phyloP scores from a whole-genome alignment of 2,888 invertebrate genomes.

The Cataglyphis livida region DNA sequence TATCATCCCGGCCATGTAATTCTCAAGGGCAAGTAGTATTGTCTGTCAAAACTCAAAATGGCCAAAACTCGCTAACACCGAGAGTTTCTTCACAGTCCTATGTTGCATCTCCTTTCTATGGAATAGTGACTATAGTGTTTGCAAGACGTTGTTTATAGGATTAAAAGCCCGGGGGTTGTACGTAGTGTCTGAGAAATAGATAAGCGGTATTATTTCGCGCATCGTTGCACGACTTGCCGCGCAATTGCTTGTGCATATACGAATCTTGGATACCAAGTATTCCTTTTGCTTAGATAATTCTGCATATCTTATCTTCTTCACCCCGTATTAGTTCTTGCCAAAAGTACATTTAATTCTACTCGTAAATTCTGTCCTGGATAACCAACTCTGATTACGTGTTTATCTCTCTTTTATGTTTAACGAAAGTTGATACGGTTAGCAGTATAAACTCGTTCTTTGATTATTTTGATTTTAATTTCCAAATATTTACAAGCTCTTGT shows the following conservation, averaged over 20 bases:
- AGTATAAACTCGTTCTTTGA: slow-evolving; percentile 3
- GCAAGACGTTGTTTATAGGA: slow-evolving; percentile 20
- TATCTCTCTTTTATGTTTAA: slow-evolving; percentile 15
- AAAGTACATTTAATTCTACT: slow-evolving; percentile 23
- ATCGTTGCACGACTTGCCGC: slow-evolving; percentile 32
- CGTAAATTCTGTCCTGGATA: slow-evolving; percentile 12
- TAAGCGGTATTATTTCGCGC: slow-evolving; percentile 43
- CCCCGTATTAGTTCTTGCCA: background rate
- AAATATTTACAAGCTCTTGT: background rate
- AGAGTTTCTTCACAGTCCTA: background rate
- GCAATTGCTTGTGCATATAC: slow-evolving; percentile 27
- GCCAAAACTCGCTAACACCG: background rate
- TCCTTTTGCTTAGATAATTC: slow-evolving; percentile 38
- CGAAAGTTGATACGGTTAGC: background rate
- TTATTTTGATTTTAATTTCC: slow-evolving; percentile 1
- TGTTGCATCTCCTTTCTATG: background rate
- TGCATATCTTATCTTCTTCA: slow-evolving; percentile 19
- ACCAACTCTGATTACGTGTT: slow-evolving; percentile 20
- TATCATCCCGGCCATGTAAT: slow-evolving; percentile 4
- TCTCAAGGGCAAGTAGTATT: background rate
- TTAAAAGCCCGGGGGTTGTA: slow-evolving; percentile 21
- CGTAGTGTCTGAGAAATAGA: slow-evolving; percentile 15
- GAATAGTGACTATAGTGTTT: background rate
- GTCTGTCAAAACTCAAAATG: background rate
- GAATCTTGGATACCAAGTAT: slow-evolving; percentile 2